Evolutionary conservation across 2,113 vertebrate genomes (phyloP), one percentile per base, ranked within the genome.

Genomic region (Dipodomys stephensi): DNA sequence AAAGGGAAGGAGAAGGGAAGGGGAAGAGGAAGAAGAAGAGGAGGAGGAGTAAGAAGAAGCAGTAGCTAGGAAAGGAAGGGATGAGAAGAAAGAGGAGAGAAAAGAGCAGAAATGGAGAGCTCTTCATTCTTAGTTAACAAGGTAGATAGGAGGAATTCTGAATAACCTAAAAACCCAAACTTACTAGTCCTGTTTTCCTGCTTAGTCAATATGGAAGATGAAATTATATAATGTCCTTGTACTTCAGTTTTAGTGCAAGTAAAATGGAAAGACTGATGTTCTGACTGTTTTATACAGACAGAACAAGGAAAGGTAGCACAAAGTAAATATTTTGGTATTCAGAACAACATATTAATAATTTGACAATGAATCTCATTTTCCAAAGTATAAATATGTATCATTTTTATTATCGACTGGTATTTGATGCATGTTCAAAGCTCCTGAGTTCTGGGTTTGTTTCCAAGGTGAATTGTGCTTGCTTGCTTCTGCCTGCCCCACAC

Each of bases 381-480:
- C 69, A 92, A 32, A 32, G 11, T 46, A 90, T 32, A 77, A 46
- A 2, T 72, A 35, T 30, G 18, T 18, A 62, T 81, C 39, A 64
- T 28, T 90, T 74, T 83, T 71, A 81, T 67, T 11, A 35, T 25
- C 32, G 88, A 79, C 9, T 78, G 28, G 12, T 85, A 74, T 74
- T 30, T 65, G 57, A 65, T 57, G 19, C 7, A 2, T 71, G 28
- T 49, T 20, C 49, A 71, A 69, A 69, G 60, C 25, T n/a, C 4
- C 12, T 35, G 30, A 67, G 65, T 15, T 65, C 73, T n/a, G 46
- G 72, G 69, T 68, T 83, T 76, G 73, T 65, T 95, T 95, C 53
- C 57, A 74, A 35, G 32, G 28, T 71, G 71, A n/a, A 65, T 69
- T 81, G 49, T 89, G 30, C 16, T 65, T 49, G 64, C 65, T 30